Evolutionary conservation across 2,888 invertebrate genomes (phyloP).

Genomic region (Micoletzkya japonica): DNA sequence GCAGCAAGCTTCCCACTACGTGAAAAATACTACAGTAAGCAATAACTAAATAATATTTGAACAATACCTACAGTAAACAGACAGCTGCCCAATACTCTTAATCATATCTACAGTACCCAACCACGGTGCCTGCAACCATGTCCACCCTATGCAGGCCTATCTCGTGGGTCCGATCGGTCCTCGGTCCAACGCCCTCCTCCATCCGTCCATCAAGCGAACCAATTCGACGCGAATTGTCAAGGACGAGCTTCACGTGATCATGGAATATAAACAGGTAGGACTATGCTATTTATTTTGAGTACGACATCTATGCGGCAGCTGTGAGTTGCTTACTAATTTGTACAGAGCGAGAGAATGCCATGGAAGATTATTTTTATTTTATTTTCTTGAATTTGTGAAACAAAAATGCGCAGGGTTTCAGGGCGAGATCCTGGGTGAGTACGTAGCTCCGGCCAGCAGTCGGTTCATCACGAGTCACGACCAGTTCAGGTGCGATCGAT

Average conservation of each 20-base stretch:
- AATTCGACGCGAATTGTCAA: conserved; percentile 59
- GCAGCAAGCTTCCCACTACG: too few relatives aligned
- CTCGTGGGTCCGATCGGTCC: conserved; percentile 68
- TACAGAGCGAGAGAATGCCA: not conserved
- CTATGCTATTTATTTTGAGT: not conserved
- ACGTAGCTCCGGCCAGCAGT: conserved; percentile 65
- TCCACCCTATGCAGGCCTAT: conserved; percentile 62
- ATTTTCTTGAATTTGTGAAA: not conserved
- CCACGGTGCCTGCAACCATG: not conserved
- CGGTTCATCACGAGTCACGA: conserved; percentile 67
- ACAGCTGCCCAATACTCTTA: too few relatives aligned
- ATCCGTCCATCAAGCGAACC: conserved; percentile 64
- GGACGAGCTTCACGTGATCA: conserved; percentile 68
- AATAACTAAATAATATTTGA: too few relatives aligned
- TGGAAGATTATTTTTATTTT: not conserved
- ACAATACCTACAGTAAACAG: too few relatives aligned
- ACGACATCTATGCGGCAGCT: not conserved
- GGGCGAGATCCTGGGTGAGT: conserved; percentile 65
- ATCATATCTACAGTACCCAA: too few relatives aligned
- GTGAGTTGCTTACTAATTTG: not conserved
- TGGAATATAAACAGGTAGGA: conserved; percentile 65
- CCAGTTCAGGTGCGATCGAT: conserved; percentile 65
- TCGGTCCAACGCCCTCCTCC: conserved; percentile 64
- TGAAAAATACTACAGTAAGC: too few relatives aligned
- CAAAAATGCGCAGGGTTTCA: too few relatives aligned